A percentile compares a stretch with the other conserved stretches of the same genome.
Evolutionary conservation across 2,113 vertebrate species (phyloP).

Genomic region (Petrocephalus microphthalmus): DNA sequence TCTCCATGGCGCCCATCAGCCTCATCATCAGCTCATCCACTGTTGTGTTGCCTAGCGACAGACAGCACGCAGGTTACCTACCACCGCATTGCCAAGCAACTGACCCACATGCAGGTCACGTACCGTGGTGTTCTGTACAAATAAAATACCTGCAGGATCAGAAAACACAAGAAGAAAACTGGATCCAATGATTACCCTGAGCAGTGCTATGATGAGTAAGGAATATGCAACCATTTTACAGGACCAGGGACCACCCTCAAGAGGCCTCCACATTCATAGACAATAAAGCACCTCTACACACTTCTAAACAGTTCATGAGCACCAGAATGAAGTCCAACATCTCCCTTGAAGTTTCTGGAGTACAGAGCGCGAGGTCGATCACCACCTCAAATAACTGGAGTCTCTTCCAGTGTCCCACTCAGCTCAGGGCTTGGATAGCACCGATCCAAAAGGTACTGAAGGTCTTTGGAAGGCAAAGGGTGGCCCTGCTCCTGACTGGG

Average conservation of each 20-base stretch:
- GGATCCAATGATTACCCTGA: neutral
- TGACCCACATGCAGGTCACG: neutral
- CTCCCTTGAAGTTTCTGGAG: neutral
- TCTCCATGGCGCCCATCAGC: constrained; percentile 97
- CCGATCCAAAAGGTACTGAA: neutral
- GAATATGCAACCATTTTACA: neutral
- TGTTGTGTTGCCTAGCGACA: constrained; percentile 86
- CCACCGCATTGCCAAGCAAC: constrained; percentile 35
- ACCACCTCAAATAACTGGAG: neutral
- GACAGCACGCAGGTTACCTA: constrained; percentile 33
- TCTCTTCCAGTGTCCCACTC: neutral
- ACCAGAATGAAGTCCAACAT: neutral
- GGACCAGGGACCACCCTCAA: neutral
- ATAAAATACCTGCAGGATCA: neutral
- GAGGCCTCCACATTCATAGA: neutral
- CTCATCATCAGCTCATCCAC: constrained; percentile 99
- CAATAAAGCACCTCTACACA: neutral
- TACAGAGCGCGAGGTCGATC: neutral
- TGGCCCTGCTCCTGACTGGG: neutral
- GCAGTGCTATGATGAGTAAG: neutral
- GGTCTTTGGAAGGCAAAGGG: neutral
- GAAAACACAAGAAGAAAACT: neutral
- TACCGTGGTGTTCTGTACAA: neutral
- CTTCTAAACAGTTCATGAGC: neutral
- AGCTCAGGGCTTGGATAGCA: neutral